Evolutionary conservation across 2,797 vertebrate genomes (phyloP).

Genomic region (Myotis findleyi): DNA sequence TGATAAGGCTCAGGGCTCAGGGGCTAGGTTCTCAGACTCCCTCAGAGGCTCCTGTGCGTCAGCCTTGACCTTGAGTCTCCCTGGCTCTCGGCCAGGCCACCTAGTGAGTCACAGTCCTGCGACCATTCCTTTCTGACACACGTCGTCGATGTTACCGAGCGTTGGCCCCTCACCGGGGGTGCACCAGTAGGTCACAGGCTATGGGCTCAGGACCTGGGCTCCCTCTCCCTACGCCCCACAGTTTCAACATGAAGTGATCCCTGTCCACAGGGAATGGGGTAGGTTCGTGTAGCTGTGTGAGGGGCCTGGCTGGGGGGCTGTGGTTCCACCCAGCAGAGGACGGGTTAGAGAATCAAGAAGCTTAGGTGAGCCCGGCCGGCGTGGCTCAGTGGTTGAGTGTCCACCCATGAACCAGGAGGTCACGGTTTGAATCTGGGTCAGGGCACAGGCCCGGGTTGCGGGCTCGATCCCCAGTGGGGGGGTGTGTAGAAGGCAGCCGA

Average conservation of each 20-base stretch:
- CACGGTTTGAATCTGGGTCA: no score
- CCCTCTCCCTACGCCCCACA: not conserved
- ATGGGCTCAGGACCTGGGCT: not conserved
- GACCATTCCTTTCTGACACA: not conserved
- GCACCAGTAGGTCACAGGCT: not conserved
- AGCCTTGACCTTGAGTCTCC: not conserved
- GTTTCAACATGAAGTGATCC: not conserved
- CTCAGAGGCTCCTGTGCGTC: not conserved
- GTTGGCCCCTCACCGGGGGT: not conserved
- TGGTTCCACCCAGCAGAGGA: not conserved
- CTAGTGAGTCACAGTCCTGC: not conserved
- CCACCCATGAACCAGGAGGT: no score
- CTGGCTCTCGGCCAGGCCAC: not conserved
- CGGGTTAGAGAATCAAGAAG: not conserved
- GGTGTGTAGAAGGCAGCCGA: no score
- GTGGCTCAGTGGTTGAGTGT: no score
- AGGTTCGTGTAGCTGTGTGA: not conserved
- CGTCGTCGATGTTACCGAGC: not conserved
- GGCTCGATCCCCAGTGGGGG: no score
- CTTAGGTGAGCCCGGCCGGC: no score
- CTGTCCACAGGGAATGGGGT: not conserved
- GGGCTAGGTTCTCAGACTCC: not conserved
- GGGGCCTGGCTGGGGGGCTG: not conserved
- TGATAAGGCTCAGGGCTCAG: not conserved
- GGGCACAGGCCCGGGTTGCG: no score